phyloP scores from a whole-genome alignment of 2,797 vertebrate genomes.

The Pangasius sanitwongsei region DNA sequence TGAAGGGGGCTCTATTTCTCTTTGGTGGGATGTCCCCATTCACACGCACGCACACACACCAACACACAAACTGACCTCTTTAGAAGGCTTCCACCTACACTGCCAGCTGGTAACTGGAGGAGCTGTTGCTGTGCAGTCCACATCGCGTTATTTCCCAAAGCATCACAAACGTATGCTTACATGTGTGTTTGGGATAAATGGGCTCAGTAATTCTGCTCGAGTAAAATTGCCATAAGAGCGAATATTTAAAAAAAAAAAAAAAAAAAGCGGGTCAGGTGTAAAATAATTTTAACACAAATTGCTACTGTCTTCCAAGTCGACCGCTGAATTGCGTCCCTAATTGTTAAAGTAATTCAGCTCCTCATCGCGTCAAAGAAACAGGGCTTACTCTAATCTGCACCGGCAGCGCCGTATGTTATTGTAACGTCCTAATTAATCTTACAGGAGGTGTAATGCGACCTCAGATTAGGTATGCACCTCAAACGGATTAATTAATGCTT shows the following conservation, averaged over 20 bases:
- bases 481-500: slow-evolving; percentile 95
- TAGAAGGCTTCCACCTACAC: slow-evolving; percentile 66
- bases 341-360: slow-evolving; percentile 87
- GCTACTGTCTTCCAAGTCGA: neutral
- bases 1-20: slow-evolving; percentile 80
- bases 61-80: slow-evolving; percentile 61
- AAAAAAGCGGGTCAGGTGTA: neutral
- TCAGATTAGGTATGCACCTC: slow-evolving; percentile 90
- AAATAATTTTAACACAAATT: neutral
- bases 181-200: neutral
- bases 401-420: slow-evolving; percentile 91
- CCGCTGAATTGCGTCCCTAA: slow-evolving; percentile 67
- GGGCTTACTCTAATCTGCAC: slow-evolving; percentile 87
- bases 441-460: slow-evolving; percentile 93
- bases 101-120: slow-evolving; percentile 87
- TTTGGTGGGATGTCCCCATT: slow-evolving; percentile 82
- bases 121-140: slow-evolving; percentile 81
- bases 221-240: neutral
- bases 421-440: slow-evolving; percentile 95
- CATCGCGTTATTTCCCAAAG: slow-evolving; percentile 72
- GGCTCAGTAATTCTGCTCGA: neutral
- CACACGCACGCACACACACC: slow-evolving; percentile 49
- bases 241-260: neutral
- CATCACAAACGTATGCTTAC: slow-evolving; percentile 57
- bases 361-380: slow-evolving; percentile 80